Conservation (phyloP, 2,797 vertebrate species). For the Catostomus latipinnis region DNA sequence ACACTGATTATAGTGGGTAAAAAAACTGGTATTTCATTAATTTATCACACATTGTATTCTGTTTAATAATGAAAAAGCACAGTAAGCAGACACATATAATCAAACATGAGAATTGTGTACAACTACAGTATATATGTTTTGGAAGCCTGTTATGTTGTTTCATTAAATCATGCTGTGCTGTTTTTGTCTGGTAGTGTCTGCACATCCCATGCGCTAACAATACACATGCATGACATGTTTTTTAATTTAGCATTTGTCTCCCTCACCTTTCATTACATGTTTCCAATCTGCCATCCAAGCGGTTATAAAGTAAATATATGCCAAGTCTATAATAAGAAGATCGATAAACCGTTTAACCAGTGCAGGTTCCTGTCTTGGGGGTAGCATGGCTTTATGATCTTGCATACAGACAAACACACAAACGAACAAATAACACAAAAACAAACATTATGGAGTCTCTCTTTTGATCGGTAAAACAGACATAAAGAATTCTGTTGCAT, state of each 20-base stretch:
- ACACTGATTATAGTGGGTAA: neutral
- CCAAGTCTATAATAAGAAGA: conserved; percentile 15
- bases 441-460: too few relatives aligned
- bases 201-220: conserved; percentile 9
- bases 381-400: neutral
- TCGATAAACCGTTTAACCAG: conserved; percentile 36
- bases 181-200: conserved; percentile 8
- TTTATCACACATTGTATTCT: neutral
- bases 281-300: conserved; percentile 51
- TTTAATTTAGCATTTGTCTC: conserved; percentile 57
- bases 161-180: neutral
- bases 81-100: conserved; percentile 9
- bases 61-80: neutral
- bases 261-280: conserved; percentile 51
- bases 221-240: conserved; percentile 38
- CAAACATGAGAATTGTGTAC: neutral
- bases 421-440: neutral
- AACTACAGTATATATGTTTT: conserved; percentile 13
- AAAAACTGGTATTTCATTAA: neutral
- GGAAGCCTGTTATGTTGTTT: conserved; percentile 7
- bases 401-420: neutral
- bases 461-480: too few relatives aligned
- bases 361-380: neutral
- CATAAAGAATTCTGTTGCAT: too few relatives aligned
- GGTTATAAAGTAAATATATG: conserved; percentile 53